Conservation (phyloP, 2,888 invertebrate species). For the Drosophila nigritarsus region DNA sequence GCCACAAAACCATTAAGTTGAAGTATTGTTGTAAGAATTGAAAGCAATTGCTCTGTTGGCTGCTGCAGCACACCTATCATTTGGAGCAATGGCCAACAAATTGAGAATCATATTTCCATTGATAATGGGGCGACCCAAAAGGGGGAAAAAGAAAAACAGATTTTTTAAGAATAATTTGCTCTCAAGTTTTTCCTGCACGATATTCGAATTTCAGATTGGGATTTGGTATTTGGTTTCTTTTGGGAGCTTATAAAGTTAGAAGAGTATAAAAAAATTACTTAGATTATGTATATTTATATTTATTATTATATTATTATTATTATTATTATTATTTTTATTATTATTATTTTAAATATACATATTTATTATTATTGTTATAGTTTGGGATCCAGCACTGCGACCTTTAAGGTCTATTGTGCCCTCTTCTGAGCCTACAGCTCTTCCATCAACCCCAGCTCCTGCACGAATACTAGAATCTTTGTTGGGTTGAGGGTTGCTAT, state of each 20-base stretch:
- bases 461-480: too few species aligned
- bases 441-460: too few species aligned
- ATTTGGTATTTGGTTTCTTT: fast-evolving
- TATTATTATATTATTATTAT: not conserved
- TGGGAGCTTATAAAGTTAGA: too few species aligned
- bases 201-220: not conserved
- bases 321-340: too few species aligned
- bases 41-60: constrained; percentile 2
- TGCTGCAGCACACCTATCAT: not conserved
- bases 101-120: not conserved
- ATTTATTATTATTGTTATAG: too few species aligned
- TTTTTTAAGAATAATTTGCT: not conserved
- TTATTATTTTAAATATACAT: too few species aligned
- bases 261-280: not conserved
- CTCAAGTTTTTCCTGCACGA: not conserved
- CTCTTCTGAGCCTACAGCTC: too few species aligned
- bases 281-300: not conserved
- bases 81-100: not conserved
- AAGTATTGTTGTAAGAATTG: not conserved
- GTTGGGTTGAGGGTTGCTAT: too few species aligned
- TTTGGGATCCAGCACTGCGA: too few species aligned
- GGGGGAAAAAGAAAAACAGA: not conserved
- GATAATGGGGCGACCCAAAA: too few species aligned
- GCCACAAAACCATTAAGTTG: not conserved
- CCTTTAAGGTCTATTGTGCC: too few species aligned